Conservation (phyloP, 2,888 invertebrate genomes). For the Eupithecia inturbata region DNA sequence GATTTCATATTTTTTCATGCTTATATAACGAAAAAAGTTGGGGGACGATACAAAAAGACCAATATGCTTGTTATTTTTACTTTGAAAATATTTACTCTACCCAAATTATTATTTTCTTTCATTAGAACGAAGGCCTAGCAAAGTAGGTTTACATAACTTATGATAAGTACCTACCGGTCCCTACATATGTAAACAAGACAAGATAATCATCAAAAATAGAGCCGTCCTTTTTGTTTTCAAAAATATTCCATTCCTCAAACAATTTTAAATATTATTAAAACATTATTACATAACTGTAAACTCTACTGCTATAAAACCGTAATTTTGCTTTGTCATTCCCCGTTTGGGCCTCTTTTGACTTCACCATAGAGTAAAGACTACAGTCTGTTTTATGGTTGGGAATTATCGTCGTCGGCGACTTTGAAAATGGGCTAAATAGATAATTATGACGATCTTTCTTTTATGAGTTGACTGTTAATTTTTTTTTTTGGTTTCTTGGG, state of each 20-base stretch:
- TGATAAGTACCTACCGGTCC: too few relatives aligned
- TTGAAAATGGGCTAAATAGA: conserved; percentile 29
- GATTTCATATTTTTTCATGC: too few relatives aligned
- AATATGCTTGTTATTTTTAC: too few relatives aligned
- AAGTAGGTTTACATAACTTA: too few relatives aligned
- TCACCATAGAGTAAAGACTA: conserved; percentile 12
- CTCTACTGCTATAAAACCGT: conserved; percentile 30
- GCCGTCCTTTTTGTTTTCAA: background rate
- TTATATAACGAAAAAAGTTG: background rate
- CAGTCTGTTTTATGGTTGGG: conserved; percentile 18
- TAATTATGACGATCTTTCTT: conserved; percentile 23
- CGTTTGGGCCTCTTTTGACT: conserved; percentile 25
- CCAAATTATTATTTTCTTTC: background rate
- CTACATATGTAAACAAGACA: too few relatives aligned
- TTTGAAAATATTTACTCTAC: background rate
- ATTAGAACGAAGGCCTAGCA: too few relatives aligned
- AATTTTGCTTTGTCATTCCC: conserved; percentile 31
- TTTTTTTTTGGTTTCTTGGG: conserved; percentile 8
- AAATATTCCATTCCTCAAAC: background rate
- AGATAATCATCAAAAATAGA: background rate
- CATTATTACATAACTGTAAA: conserved; percentile 30
- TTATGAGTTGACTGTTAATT: background rate
- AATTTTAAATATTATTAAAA: conserved; percentile 22
- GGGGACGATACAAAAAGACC: too few relatives aligned
- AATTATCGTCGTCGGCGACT: conserved; percentile 15